Conservation (phyloP, 2,797 vertebrate genomes). For the Ctenopoma multispine region DNA sequence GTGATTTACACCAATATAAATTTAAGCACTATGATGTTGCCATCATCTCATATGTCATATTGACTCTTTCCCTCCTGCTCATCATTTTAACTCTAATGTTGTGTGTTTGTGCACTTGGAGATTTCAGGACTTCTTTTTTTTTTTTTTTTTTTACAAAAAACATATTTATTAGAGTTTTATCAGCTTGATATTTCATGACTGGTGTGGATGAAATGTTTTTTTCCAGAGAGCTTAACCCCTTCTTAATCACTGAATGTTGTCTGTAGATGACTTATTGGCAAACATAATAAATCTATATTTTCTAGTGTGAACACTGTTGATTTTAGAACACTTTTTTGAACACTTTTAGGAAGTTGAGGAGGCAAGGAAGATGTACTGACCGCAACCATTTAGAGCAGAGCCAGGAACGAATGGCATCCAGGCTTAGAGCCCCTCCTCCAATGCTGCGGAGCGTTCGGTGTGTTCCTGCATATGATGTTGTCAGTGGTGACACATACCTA, state of each 20-base stretch:
- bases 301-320: slow-evolving; percentile 13
- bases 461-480: slow-evolving; percentile 94
- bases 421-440: slow-evolving; percentile 91
- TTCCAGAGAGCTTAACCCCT: no score
- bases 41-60: neutral
- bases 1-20: slow-evolving; percentile 34
- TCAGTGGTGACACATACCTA: slow-evolving; percentile 92
- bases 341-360: neutral
- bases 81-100: neutral
- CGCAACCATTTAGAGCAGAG: slow-evolving; percentile 93
- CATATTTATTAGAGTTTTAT: neutral
- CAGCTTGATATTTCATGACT: neutral
- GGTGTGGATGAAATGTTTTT: no score
- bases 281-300: no score
- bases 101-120: neutral
- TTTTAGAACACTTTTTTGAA: slow-evolving; percentile 8
- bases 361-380: slow-evolving; percentile 78
- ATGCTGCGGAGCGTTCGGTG: slow-evolving; percentile 90
- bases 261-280: no score
- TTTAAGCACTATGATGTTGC: neutral
- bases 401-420: slow-evolving; percentile 91
- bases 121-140: no score
- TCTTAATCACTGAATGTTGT: no score
- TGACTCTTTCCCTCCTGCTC: neutral
- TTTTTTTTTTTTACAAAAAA: no score